A percentile compares a stretch with the other conserved stretches of the same genome.
Conservation (phyloP, 2,797 vertebrate species). For the Semotilus atromaculatus region DNA sequence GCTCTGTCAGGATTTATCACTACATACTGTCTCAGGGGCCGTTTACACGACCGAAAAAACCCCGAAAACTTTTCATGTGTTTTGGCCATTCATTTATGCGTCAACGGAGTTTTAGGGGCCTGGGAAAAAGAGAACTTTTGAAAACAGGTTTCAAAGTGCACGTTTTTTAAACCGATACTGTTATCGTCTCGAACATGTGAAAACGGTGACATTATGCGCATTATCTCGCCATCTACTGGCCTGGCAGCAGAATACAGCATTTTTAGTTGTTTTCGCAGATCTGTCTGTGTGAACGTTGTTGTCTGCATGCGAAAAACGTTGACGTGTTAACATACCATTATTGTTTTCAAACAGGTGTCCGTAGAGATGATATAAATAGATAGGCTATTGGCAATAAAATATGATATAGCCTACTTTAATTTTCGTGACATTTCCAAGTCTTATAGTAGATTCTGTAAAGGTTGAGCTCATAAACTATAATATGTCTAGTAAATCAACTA, state of each 20-base stretch:
- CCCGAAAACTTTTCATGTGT: background rate
- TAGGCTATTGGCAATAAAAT: background rate
- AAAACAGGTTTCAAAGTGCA: background rate
- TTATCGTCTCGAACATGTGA: background rate
- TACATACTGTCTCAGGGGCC: background rate
- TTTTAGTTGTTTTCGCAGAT: no score
- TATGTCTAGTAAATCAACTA: background rate
- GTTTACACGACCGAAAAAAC: background rate
- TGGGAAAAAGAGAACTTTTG: background rate
- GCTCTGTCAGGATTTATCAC: slow-evolving; percentile 37
- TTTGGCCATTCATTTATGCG: background rate
- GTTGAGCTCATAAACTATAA: background rate
- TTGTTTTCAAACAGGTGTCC: no score
- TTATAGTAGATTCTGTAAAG: background rate
- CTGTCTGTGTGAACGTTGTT: no score
- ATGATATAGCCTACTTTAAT: background rate
- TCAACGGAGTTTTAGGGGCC: background rate
- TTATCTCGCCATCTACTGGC: no score
- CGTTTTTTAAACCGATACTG: background rate
- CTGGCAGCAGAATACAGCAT: no score
- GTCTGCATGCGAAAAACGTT: no score
- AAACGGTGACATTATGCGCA: background rate
- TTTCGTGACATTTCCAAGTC: background rate
- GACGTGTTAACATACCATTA: no score
- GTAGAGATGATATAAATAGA: background rate